Conservation (phyloP, 2,888 invertebrate species). For the Neoaliturus tenellus region DNA sequence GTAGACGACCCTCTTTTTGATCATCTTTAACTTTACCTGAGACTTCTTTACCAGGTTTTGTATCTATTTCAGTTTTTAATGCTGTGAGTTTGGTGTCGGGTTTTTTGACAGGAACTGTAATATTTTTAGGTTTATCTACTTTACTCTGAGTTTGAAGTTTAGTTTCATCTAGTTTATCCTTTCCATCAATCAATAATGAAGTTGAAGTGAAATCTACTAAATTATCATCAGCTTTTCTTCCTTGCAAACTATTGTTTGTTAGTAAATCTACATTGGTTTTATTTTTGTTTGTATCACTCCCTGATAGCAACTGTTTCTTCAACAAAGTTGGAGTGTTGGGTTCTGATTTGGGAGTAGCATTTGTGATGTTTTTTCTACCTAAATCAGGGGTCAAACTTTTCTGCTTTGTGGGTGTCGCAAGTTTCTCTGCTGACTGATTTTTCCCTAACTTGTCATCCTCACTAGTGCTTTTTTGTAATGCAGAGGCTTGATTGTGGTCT, state of each 20-base stretch:
- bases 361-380: background rate
- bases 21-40: background rate
- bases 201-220: background rate
- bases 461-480: background rate
- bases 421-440: background rate
- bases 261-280: too few species aligned
- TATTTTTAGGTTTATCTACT: background rate
- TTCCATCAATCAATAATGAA: background rate
- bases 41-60: background rate
- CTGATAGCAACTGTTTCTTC: background rate
- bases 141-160: background rate
- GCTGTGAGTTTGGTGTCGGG: background rate
- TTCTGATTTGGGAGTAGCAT: conserved; percentile 14
- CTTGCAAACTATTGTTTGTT: too few species aligned
- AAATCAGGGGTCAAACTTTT: conserved; percentile 8
- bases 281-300: background rate
- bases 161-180: background rate
- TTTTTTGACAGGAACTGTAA: background rate
- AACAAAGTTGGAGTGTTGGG: background rate
- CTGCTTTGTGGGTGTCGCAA: background rate
- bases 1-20: background rate
- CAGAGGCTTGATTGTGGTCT: background rate
- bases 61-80: background rate
- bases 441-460: background rate
- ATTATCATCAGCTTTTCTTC: background rate